phyloP scores from a whole-genome alignment of 1,140 invertebrate genomes.

The Solenopsis fugax region DNA sequence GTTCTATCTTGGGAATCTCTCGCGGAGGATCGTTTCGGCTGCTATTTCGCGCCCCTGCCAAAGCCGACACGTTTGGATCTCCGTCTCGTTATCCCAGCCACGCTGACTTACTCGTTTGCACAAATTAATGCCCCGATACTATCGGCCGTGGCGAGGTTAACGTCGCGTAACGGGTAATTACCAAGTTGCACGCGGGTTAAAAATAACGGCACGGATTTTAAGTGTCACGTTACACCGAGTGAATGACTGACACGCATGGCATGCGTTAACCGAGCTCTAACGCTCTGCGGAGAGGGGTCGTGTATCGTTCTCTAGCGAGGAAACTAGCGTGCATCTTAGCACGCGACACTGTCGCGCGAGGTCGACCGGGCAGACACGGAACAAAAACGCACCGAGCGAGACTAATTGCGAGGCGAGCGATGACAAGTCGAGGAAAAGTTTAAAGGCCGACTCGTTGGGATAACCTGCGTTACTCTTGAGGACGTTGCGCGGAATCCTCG shows the following conservation, averaged over 20 bases:
- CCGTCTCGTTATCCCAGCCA: constrained; percentile 68
- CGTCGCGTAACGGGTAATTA: constrained; percentile 70
- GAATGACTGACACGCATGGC: constrained; percentile 61
- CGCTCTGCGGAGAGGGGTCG: not conserved
- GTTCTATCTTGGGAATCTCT: constrained; percentile 55
- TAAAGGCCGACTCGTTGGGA: constrained; percentile 54
- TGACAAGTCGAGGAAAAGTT: constrained; percentile 72
- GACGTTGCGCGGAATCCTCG: not conserved
- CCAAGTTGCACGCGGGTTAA: constrained; percentile 61
- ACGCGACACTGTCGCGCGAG: constrained; percentile 57
- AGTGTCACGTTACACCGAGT: constrained; percentile 42
- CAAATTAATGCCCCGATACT: constrained; percentile 76
- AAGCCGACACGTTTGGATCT: constrained; percentile 66
- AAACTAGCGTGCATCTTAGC: not conserved
- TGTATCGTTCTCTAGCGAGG: not conserved
- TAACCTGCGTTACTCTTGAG: constrained; percentile 29
- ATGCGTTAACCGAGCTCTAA: constrained; percentile 22
- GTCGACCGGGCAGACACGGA: constrained; percentile 39
- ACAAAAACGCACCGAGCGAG: constrained; percentile 69
- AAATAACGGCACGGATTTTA: constrained; percentile 71
- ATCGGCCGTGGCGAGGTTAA: constrained; percentile 68
- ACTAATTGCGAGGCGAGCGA: constrained; percentile 76
- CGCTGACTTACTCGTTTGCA: constrained; percentile 67
- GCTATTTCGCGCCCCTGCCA: constrained; percentile 38
- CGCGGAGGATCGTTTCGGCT: constrained; percentile 7